Base-by-base conservation (phyloP, 1,140 invertebrate species). In the Temnothorax longispinosus region DNA sequence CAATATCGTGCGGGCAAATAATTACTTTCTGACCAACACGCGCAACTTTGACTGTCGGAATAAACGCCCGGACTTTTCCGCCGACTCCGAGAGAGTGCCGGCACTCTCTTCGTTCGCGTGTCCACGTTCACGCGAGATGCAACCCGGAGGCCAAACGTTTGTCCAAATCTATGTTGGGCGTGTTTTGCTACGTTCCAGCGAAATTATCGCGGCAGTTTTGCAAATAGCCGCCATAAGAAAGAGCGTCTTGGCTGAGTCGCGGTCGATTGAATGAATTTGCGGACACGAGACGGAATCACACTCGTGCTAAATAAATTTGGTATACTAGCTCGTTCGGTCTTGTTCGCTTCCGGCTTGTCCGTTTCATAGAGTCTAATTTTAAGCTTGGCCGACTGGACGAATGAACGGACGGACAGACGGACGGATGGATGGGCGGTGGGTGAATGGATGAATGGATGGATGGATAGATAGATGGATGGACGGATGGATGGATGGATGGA, bases 301-400 rank as follows among this genome's bases (percentile, higher is more conserved):
- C 77, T 71, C 65, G 52, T 56, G 87, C 87, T 80, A 88, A 91
- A 91, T 91, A 90, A 91, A 90, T 90, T 89, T 85, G 27, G 15
- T 58, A 38, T 58, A 38, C 54, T 13, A 15, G 35, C 18, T 76
- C 44, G 44, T 27, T 82, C 74, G 74, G 58, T 69, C 65, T 69
- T 69, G 21, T 69, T 27, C 65, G 50, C 62, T 90, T 88, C 88
- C 89, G 84, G 89, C 72, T 78, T 82, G 82, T 90, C 47, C 85
- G 86, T 90, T 90, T 90, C 89, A 47, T 77, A 52, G 76, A 78
- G 75, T 89, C 90, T 91, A 91, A 91, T 91, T 91, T 90, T 88
- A 86, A 90, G 85, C 76, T 81, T 75, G 76, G 78, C 65, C 72
- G 65, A 85, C 78, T 52, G 85, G 58, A 81, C 77, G 86, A 21